These are phyloP conservation scores for Drosophila tripunctata DNA, from an alignment of 2,888 invertebrate species.

Conservation along the genomic window DNA sequence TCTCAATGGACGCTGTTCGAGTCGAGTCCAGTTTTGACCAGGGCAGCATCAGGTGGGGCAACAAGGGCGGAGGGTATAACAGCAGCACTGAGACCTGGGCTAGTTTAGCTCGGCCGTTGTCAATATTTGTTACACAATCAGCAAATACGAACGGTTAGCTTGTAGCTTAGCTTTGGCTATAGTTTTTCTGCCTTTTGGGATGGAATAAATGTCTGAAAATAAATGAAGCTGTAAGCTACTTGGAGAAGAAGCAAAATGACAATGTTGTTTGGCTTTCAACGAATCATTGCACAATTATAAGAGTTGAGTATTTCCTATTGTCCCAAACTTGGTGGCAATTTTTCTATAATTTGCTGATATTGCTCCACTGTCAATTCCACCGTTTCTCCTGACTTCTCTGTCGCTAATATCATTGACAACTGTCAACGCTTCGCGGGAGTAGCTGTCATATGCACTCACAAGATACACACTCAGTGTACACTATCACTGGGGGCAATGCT, in stretches of 20 bases:
- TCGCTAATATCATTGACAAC: constrained; percentile 73
- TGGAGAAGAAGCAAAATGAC: constrained; percentile 33
- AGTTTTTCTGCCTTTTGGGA: constrained; percentile 5
- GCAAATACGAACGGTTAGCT: constrained; percentile 57
- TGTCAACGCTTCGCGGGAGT: constrained; percentile 62
- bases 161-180: constrained; percentile 22
- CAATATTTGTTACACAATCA: constrained; percentile 78
- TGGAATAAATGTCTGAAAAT: constrained; percentile 29
- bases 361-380: constrained; percentile 12
- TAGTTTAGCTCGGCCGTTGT: constrained; percentile 51
- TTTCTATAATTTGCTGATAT: constrained; percentile 26
- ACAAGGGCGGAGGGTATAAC: not conserved
- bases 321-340: constrained; percentile 28
- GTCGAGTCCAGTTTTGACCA: constrained; percentile 11
- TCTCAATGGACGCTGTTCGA: constrained; percentile 50
- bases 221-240: constrained; percentile 39
- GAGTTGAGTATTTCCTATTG: constrained; percentile 13
- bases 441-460: constrained; percentile 55
- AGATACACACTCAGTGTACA: constrained; percentile 9
- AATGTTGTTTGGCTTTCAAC: constrained; percentile 54
- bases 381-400: constrained; percentile 34
- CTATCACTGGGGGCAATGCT: constrained; percentile 19
- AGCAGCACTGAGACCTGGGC: constrained; percentile 5
- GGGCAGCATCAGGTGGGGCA: not conserved
- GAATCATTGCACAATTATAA: constrained; percentile 43